Evolutionary conservation across 2,113 vertebrate genomes (phyloP), one percentile per base, ranked within the genome.

Genomic region (Ahaetulla prasina): DNA sequence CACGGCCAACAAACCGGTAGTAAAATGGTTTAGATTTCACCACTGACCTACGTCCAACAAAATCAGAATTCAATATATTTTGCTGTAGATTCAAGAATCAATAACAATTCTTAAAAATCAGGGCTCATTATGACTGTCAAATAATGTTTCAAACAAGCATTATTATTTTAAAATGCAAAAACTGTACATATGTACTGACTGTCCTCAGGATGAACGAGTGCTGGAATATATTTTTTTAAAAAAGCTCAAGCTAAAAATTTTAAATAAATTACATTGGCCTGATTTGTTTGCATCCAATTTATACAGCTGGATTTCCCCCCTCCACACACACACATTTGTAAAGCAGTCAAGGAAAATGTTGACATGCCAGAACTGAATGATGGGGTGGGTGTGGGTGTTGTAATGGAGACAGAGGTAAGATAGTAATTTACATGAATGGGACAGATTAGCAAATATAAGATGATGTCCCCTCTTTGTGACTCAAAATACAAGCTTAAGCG

Each of bases 321-420:
- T 14, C 30, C 43, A 45, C 43, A 23, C 45, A n/a, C n/a, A n/a
- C n/a, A n/a, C n/a, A n/a, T 49, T 10, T 49, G 23, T 49, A 5
- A 85, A 47, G 45, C 43, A 27, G 14, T 27, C 84, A 45, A 49
- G 84, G 84, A 49, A n/a, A 85, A 85, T 85, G 43, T 14, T 30
- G 84, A 47, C 23, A 11, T 85, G 84, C 12, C 84, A 14, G 45
- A 68, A n/a, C 30, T 68, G 63, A 14, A 68, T n/a, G 12, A n/a
- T 63, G 3, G 22, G 22, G 0, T n/a, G 6, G 55, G 8, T 0
- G 4, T 30, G 4, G 63, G 30, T 12, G 30, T 4, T 68, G 4
- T 11, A 2, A 68, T 68, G 63, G 12, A 68, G 30, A 68, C 12
- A n/a, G 11, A 68, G 30, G 11, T 30, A 11, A 14, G 12, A 68